Evolutionary conservation across 2,888 invertebrate species (phyloP), one percentile per base, ranked within the genome.

Genomic region (Pimpla rufipes): DNA sequence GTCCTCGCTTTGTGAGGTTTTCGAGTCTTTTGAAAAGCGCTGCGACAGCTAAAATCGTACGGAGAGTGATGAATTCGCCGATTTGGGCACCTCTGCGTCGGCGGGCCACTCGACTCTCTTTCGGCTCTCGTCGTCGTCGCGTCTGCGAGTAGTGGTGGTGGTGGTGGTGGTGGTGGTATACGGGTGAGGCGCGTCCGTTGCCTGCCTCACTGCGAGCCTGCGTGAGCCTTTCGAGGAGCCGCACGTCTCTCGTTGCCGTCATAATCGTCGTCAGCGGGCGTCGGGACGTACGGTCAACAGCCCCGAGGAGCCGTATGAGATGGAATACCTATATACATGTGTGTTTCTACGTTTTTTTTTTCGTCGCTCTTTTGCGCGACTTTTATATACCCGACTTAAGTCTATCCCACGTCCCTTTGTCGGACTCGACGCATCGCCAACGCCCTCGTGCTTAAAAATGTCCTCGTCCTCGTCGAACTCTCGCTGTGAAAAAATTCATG

Each of bases 151-250:
- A 10, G 50, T 52, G 35, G 67, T 73, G 55, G 42, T 66, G 11
- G 75, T 68, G 55, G 75, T 62, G 40, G 29, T 67, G 73, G 71
- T 76, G 13, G 73, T 59, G 42, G 75, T 67, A 62, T 75, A 55
- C 82, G 66, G 75, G 71, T 75, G 70, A 79, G 62, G 62, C 71
- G 67, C 66, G 79, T 86, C 88, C 90, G 90, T 90, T 91, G 90
- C 92, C 92, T 92, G 92, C 92, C 92, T 92, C 92, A 92, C 92
- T 92, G 88, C 88, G 86, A 88, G 90, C 89, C 89, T 89, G 90
- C 91, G 92, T 92, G 91, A 92, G 92, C 90, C 91, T 90, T 89
- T 88, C 88, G 87, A 87, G 89, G 88, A 85, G 68, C 75, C 73
- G 50, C 68, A 57, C 68, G 83, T 80, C 76, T 73, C 73, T 75